Percentiles rank a stretch among this genome's conserved stretches.
These are phyloP conservation scores for Aphrocallistes beatrix DNA, from an alignment of 37 sponge, comb jelly and placozoan species.

Conservation along the genomic window DNA sequence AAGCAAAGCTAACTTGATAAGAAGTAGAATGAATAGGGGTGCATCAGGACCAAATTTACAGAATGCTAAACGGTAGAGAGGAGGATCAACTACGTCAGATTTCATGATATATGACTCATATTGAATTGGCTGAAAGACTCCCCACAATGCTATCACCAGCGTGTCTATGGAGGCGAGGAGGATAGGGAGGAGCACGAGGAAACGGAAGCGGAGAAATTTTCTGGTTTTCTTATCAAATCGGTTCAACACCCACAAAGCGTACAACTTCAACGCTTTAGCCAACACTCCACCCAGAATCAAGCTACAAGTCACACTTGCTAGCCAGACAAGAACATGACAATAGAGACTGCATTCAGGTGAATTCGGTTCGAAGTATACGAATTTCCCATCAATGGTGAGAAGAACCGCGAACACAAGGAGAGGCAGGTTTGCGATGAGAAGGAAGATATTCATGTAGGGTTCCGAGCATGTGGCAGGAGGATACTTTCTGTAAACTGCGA, in stretches of 20 bases:
- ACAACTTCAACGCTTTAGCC: neutral
- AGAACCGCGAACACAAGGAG: neutral
- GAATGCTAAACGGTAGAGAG: neutral
- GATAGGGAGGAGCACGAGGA: neutral
- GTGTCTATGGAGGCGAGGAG: neutral
- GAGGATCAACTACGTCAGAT: neutral
- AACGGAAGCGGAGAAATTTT: neutral
- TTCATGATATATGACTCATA: neutral
- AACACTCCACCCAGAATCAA: neutral
- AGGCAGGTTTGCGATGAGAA: neutral
- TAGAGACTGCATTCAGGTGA: neutral
- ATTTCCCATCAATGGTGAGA: neutral
- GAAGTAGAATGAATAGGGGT: neutral
- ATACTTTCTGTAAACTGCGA: neutral
- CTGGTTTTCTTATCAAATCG: neutral
- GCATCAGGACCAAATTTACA: neutral
- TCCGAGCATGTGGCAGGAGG: neutral
- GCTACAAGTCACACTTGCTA: neutral
- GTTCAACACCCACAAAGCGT: conserved; percentile 1
- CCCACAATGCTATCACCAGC: neutral
- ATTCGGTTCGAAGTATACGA: neutral
- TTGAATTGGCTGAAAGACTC: neutral
- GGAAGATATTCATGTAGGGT: neutral
- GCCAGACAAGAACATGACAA: neutral
- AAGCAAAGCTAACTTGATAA: neutral